Percentiles rank a stretch among this genome's conserved stretches.
phyloP scores from a whole-genome alignment of 2,888 invertebrate genomes.

The Cephalotes varians region DNA sequence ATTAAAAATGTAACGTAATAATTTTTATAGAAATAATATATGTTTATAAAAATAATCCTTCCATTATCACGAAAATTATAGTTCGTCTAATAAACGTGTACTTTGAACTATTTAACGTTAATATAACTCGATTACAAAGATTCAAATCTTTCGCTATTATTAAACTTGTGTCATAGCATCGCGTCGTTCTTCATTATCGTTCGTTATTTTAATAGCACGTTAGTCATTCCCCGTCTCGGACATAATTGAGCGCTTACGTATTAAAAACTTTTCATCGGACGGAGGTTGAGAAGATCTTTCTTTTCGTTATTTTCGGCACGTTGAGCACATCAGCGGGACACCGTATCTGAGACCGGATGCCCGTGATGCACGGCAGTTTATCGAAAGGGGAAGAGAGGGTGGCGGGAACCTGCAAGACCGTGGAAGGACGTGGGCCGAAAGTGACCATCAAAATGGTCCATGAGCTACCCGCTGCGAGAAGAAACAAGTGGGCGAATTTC shows the following conservation, averaged over 20 bases:
- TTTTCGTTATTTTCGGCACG: conserved; percentile 56
- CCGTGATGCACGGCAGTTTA: conserved; percentile 71
- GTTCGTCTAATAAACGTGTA: background rate
- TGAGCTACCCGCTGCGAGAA: conserved; percentile 77
- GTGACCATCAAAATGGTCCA: conserved; percentile 74
- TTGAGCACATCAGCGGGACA: conserved; percentile 48
- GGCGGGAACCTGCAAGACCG: conserved; percentile 60
- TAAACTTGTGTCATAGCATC: conserved; percentile 15
- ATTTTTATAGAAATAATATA: background rate
- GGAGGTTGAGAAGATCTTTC: background rate
- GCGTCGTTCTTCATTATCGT: conserved; percentile 27
- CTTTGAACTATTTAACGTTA: background rate
- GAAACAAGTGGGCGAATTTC: conserved; percentile 79
- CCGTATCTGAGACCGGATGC: conserved; percentile 70
- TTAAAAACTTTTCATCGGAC: conserved; percentile 29
- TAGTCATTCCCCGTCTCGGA: background rate
- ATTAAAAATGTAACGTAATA: background rate
- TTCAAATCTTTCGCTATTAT: background rate
- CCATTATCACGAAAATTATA: background rate
- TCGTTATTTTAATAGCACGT: conserved; percentile 39
- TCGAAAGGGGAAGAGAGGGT: conserved; percentile 66
- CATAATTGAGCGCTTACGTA: conserved; percentile 35
- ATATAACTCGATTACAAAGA: background rate
- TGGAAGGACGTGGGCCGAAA: conserved; percentile 70
- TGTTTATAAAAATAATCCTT: background rate